Conservation (phyloP, 2,797 vertebrate genomes). For the Eulemur mongoz region DNA sequence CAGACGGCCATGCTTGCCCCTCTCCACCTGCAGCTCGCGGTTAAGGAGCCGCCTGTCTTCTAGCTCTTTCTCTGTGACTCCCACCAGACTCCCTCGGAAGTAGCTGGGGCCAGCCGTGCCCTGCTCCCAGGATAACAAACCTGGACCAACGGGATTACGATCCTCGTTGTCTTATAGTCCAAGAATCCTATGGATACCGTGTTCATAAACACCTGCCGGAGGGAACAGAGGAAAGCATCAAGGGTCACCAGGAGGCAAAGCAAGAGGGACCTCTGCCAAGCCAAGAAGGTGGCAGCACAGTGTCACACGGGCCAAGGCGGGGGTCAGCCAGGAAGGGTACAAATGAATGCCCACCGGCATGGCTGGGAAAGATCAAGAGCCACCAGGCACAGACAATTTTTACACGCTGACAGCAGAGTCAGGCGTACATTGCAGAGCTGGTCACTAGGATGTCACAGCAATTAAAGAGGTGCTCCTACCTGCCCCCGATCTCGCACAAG, state of each 20-base stretch:
- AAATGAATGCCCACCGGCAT: accelerated
- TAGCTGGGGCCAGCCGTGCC: neutral
- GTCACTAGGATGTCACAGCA: too few relatives aligned
- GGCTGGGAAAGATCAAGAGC: neutral
- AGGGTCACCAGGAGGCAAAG: neutral
- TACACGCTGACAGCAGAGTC: too few relatives aligned
- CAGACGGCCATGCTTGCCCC: neutral
- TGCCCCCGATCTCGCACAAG: constrained; percentile 92
- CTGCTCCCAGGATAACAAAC: constrained; percentile 79
- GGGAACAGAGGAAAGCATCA: neutral
- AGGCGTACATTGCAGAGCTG: neutral
- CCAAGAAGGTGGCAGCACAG: neutral
- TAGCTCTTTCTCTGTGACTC: neutral
- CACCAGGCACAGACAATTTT: accelerated
- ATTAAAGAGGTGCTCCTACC: constrained; percentile 83
- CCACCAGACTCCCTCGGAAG: neutral
- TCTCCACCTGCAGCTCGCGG: neutral
- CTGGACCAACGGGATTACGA: constrained; percentile 91
- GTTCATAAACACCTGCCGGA: constrained; percentile 93
- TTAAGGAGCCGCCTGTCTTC: neutral
- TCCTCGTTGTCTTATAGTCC: constrained; percentile 87
- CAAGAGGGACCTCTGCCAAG: neutral
- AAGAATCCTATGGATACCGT: constrained; percentile 91
- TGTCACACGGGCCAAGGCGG: too few relatives aligned
- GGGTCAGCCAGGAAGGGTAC: neutral